Evolutionary conservation across 2,888 invertebrate species (phyloP), one percentile per base, ranked within the genome.

Genomic region (Mesochorus sp.): DNA sequence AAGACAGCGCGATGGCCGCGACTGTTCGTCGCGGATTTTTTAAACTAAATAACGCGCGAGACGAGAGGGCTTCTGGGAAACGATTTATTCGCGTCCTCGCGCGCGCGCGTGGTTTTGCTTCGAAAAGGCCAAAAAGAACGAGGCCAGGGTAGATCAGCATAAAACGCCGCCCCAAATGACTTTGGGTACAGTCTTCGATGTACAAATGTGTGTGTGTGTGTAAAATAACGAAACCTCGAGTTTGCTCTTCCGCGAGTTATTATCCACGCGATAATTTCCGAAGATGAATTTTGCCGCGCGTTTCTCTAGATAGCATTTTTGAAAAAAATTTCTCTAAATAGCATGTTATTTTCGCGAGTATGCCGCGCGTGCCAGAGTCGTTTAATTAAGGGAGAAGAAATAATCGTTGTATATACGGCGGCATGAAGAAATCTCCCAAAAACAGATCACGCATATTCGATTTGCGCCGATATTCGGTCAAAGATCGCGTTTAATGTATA

Each of bases 1-100:
- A n/a, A 49, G 59, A 47, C 42, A 61, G 71, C 68, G 31, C 73
- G 42, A 78, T 78, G 78, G 78, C 78, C 64, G 68, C 68, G 73
- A 51, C 73, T 21, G 49, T 24, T 73, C 71, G 76, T 59, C 49
- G 44, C 31, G 70, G 61, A 59, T 57, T 67, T 77, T 55, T 76
- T 71, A 31, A 44, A 57, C 42, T 39, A 59, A 70, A 74, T 59
- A 78, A 51, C 57, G 64, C 57, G 74, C 64, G 61, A 67, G n/a
- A 44, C 55, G 57, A n/a, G 70, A 12, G 28, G 70, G 49, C 26
- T 78, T 78, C 78, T 51, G 74, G 68, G 78, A 78, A 78, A 57
- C 78, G 78, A 70, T 70, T 78, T 78, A 70, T 74, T 74, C 51
- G 57, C 51, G 44, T 31, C n/a, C 44, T 53, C 55, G 62, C 14